Evolutionary conservation across 2,113 vertebrate genomes (phyloP), one percentile per base, ranked within the genome.

Genomic region (Verasper variegatus): DNA sequence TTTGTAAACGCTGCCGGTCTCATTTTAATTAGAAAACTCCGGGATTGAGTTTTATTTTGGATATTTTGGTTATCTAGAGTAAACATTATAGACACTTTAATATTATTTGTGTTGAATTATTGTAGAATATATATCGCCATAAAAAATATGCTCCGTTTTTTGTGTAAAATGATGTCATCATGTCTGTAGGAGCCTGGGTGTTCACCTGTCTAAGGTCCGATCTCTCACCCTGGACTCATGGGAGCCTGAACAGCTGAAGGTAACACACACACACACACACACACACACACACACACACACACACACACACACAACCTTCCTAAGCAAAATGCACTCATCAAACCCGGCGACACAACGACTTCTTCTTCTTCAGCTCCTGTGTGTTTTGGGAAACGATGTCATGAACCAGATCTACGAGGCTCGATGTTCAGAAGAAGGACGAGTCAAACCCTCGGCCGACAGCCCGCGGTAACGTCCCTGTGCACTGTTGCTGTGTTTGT

Each of bases 181-280:
- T 83, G 65, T 64, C 58, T 54, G 9, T 66, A 95, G 95, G 93
- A 95, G 95, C 54, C 90, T 95, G 1, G 95, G 95, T 0, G 95
- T 95, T 21, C 95, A 95, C 72, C 84, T 95, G 80, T 95, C 94
- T 0, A 95, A 95, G 74, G 91, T 95, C n/a, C 86, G 95, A 0
- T 95, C 95, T 1, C 92, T 95, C 27, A 95, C 95, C 4, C 91
- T 95, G 86, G 95, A 95, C 78, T 94, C 93, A 7, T 95, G 95
- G 95, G 95, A 95, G 26, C 73, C 94, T 0, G 94, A 95, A 26
- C 94, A 94, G 80, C 76, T 95, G 21, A 95, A 95, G 93, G 94
- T 95, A 65, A 61, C 4, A 61, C 26, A 12, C 60, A 66, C 64
- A 64, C 64, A 74, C 59, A 24, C 47, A 66, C 52, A 70, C 58